Evolutionary conservation across 2,888 invertebrate species (phyloP).

Genomic region (Panzeria rudis): DNA sequence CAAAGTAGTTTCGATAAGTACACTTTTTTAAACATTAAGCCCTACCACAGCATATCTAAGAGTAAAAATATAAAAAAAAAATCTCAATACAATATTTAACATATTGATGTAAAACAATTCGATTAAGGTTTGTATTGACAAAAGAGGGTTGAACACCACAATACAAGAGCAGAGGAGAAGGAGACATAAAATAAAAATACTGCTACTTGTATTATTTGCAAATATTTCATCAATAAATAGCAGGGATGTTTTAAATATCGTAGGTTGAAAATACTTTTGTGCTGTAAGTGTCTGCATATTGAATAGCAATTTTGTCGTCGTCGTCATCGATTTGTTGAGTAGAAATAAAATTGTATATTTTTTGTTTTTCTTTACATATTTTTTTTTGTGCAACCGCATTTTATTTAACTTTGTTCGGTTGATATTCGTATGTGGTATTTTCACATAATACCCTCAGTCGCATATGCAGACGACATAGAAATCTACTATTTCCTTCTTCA

Average conservation of each 20-base stretch:
- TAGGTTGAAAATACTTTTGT: conserved; percentile 11
- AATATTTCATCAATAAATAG: conserved; percentile 55
- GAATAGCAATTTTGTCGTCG: conserved; percentile 39
- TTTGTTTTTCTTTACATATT: not conserved
- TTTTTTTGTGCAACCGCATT: conserved; percentile 50
- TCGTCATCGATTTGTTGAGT: conserved; percentile 15
- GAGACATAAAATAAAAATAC: not conserved
- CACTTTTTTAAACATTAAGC: not conserved
- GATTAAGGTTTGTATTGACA: conserved; percentile 51
- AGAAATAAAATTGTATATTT: conserved; percentile 19
- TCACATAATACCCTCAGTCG: conserved; percentile 25
- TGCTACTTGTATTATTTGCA: conserved; percentile 40
- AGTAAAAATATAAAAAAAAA: not conserved
- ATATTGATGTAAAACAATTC: conserved; percentile 70
- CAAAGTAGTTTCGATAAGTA: not conserved
- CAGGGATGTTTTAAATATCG: conserved; percentile 41
- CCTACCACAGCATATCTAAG: not conserved
- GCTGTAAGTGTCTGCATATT: conserved; percentile 18
- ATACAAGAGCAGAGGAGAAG: not conserved
- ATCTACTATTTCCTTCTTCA: conserved; percentile 50
- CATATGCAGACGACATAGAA: conserved; percentile 46
- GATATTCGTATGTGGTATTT: conserved; percentile 48
- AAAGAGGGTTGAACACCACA: not conserved
- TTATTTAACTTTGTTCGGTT: conserved; percentile 55
- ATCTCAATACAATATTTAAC: conserved; percentile 65